A percentile compares a stretch with the other conserved stretches of the same genome.
Evolutionary conservation across 2,888 invertebrate species (phyloP).

Genomic region (Deilephila elpenor): DNA sequence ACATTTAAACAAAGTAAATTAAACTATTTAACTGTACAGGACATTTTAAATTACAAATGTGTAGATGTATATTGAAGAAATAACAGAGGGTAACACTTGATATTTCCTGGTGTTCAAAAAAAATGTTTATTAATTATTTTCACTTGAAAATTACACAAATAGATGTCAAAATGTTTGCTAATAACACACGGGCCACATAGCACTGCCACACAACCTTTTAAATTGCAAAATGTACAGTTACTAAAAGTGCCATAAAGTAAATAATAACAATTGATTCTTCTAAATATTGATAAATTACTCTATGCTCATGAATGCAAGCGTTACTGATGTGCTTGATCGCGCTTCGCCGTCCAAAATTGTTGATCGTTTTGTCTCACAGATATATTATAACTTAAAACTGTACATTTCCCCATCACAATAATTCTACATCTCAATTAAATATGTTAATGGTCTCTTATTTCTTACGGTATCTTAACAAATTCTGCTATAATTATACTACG

Average conservation of each 20-base stretch:
- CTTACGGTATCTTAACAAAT: neutral
- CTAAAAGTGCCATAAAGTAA: conserved; percentile 27
- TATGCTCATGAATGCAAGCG: conserved; percentile 31
- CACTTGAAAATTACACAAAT: neutral
- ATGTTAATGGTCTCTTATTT: neutral
- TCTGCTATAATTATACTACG: conserved; percentile 1
- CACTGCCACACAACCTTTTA: conserved; percentile 33
- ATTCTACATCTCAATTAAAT: conserved; percentile 20
- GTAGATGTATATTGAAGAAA: conserved; percentile 5
- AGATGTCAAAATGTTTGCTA: conserved; percentile 12
- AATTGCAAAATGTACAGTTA: conserved; percentile 36
- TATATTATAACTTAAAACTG: neutral
- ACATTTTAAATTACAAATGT: conserved; percentile 16
- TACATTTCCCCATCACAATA: conserved; percentile 13
- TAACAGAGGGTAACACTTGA: neutral
- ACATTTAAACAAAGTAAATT: neutral
- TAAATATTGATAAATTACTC: conserved; percentile 16
- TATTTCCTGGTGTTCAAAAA: neutral
- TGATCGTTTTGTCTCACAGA: conserved; percentile 22
- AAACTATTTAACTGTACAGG: conserved; percentile 27
- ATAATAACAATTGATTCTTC: conserved; percentile 6
- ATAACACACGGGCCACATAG: conserved; percentile 34
- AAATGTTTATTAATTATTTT: no score
- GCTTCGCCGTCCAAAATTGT: conserved; percentile 62
- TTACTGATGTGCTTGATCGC: conserved; percentile 42